These are phyloP conservation scores for Lophura nycthemera DNA, from an alignment of 2,113 vertebrate genomes.

Conservation along the genomic window DNA sequence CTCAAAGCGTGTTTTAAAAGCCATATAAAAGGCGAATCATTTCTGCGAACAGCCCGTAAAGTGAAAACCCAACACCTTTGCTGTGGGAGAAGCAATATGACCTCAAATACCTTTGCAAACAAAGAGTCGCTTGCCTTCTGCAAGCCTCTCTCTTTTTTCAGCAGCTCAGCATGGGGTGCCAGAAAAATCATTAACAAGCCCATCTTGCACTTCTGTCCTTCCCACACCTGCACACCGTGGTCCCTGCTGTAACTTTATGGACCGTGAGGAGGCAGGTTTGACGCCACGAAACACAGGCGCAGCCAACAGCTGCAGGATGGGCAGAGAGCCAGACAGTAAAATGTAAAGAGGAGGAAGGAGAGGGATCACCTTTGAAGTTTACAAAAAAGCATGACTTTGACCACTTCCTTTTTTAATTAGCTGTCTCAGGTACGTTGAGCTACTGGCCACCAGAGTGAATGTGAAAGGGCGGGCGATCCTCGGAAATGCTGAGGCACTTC, in stretches of 20 bases:
- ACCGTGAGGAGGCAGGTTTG: constrained; percentile 85
- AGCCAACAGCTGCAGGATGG: constrained; percentile 79
- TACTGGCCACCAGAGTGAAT: background rate
- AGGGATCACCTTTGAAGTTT: constrained; percentile 82
- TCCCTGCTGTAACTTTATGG: constrained; percentile 82
- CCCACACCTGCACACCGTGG: constrained; percentile 78
- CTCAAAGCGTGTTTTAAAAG: constrained; percentile 70
- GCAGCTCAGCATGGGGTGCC: constrained; percentile 74
- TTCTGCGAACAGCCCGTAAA: constrained; percentile 59
- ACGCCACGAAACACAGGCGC: constrained; percentile 73
- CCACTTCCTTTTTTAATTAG: constrained; percentile 81
- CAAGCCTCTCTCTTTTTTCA: constrained; percentile 7
- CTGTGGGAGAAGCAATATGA: constrained; percentile 38
- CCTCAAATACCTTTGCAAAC: constrained; percentile 64
- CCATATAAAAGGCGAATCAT: constrained; percentile 67
- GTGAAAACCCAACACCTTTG: constrained; percentile 66
- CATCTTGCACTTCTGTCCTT: constrained; percentile 70
- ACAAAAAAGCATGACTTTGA: constrained; percentile 79
- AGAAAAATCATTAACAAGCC: constrained; percentile 69
- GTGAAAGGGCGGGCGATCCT: background rate
- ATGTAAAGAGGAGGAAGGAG: constrained; percentile 82
- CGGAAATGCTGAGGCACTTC: background rate
- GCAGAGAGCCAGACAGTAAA: constrained; percentile 82
- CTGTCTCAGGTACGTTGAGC: constrained; percentile 74
- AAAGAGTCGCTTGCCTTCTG: constrained; percentile 47